Base-by-base conservation (phyloP, 1,140 invertebrate species). In the Nasonia longicornis region DNA sequence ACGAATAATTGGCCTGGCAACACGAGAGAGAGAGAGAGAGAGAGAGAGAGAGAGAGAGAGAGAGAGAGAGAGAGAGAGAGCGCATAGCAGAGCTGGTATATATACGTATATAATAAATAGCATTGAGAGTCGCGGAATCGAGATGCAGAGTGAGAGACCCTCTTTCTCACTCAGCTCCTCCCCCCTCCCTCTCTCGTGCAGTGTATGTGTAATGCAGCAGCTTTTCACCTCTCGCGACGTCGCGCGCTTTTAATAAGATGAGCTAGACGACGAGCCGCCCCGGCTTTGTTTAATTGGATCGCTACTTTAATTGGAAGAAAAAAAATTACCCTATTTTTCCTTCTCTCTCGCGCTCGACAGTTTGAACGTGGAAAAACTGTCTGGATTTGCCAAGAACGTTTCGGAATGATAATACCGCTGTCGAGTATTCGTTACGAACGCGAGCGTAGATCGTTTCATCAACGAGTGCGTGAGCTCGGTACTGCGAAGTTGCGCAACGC, bases 1-100 rank as follows among this genome's bases (percentile, higher is more conserved):
- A 82, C 83, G 79, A 77, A 83, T 85, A 74, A 83, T 85, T 78
- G 77, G 82, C 80, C 79, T 83, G 84, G 83, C 85, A 84, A 85
- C 83, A 11, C 31, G 76, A 29, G 63, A 38, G n/a, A 58, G 20
- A n/a, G 20, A n/a, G 52, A 58, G 52, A 58, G 16, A 7, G 52
- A 58, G 52, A 58, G 52, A 20, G 52, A 58, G 52, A 58, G 16
- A 7, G 52, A 58, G 52, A 58, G 52, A 16, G 52, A 58, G 76
- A 29, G 63, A 38, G n/a, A 58, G 52, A 4, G 16, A 20, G 52
- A 58, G 52, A 58, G 14, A 4, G 20, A 58, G 52, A 58, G 52
- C 0, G 52, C 4, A 16, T 31, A 82, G 70, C 26, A 52, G 22
- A 31, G 48, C 52, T 48, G 20, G 6, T 71, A 70, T 82, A 82